phyloP scores from a whole-genome alignment of 2,113 vertebrate genomes.

The Rhinolophus ferrumequinum region DNA sequence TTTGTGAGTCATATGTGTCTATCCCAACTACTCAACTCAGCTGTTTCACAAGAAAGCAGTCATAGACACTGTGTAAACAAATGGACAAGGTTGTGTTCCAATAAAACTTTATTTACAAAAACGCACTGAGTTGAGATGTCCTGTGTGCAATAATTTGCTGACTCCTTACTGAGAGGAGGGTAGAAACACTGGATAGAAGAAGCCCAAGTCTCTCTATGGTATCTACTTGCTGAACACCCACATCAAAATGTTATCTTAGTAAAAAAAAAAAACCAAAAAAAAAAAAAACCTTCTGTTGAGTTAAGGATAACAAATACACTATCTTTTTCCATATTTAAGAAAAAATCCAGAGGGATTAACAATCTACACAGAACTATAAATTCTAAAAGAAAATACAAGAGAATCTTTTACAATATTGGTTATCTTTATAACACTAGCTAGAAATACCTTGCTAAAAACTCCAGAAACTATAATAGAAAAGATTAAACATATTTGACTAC shows the following conservation, averaged over 20 bases:
- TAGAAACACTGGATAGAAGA: neutral
- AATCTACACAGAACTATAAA: neutral
- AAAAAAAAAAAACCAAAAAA: neutral
- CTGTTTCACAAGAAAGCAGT: neutral
- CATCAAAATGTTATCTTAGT: neutral
- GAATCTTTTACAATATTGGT: neutral
- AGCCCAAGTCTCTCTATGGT: neutral
- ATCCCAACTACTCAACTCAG: neutral
- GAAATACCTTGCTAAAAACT: neutral
- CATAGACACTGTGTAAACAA: neutral
- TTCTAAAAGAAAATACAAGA: slow-evolving; percentile 20
- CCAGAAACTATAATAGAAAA: slow-evolving; percentile 13
- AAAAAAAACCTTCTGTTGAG: neutral
- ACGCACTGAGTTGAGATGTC: neutral
- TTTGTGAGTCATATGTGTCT: neutral
- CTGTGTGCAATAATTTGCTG: neutral
- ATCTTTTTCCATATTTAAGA: neutral
- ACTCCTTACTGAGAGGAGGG: neutral
- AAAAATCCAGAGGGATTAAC: neutral
- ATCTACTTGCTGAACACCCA: neutral
- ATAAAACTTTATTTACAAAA: slow-evolving; percentile 12
- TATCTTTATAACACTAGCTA: neutral
- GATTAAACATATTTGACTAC: neutral
- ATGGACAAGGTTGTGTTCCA: neutral
- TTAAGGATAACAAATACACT: neutral